These are phyloP conservation scores for Mechanitis mazaeus DNA, from an alignment of 2,888 invertebrate species.

Conservation along the genomic window DNA sequence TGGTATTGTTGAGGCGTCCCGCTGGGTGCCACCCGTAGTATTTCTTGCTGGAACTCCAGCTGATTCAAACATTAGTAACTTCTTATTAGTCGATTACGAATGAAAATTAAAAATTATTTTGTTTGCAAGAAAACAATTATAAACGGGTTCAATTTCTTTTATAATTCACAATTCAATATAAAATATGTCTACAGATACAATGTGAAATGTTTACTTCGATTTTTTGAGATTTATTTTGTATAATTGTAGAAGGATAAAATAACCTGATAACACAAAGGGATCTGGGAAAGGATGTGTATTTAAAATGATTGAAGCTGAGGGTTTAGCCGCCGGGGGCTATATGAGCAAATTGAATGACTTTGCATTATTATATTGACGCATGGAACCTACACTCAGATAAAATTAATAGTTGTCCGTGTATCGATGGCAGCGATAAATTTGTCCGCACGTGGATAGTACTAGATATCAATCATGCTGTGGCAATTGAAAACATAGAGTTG, in stretches of 20 bases:
- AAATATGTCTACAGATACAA: neutral
- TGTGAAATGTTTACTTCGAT: too few relatives aligned
- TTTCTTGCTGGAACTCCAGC: constrained; percentile 72
- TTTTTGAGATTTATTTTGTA: neutral
- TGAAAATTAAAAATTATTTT: constrained; percentile 55
- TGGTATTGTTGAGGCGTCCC: constrained; percentile 72
- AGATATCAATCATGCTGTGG: constrained; percentile 58
- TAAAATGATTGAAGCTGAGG: constrained; percentile 62
- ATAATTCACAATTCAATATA: neutral
- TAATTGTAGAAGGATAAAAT: constrained; percentile 36
- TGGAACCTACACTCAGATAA: constrained; percentile 49
- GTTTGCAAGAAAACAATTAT: constrained; percentile 24
- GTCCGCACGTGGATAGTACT: constrained; percentile 57
- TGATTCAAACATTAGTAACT: constrained; percentile 68
- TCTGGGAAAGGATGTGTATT: constrained; percentile 63
- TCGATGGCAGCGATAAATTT: constrained; percentile 66
- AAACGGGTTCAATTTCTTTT: neutral
- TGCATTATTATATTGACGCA: constrained; percentile 51
- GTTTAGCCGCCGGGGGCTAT: constrained; percentile 46
- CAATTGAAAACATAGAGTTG: constrained; percentile 68
- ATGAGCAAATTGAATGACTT: constrained; percentile 60
- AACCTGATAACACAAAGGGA: constrained; percentile 50
- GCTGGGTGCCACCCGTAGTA: constrained; percentile 64
- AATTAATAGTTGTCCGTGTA: constrained; percentile 61
- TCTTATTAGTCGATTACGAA: constrained; percentile 69